A percentile compares a stretch with the other conserved stretches of the same genome.
Evolutionary conservation across 2,113 vertebrate species (phyloP).

Genomic region (Sebastes schlegelii): DNA sequence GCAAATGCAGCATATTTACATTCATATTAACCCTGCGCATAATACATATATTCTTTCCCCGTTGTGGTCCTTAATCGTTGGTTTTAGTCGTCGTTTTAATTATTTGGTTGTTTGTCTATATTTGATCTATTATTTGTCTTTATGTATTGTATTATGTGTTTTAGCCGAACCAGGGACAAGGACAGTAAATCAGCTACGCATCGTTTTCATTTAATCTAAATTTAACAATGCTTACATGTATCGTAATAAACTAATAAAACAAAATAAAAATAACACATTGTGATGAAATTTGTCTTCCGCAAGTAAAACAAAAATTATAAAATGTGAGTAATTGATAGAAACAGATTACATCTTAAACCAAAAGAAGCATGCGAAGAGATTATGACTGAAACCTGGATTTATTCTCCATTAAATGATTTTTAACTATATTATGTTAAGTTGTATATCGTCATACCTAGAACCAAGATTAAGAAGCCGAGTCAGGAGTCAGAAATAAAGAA

Average conservation of each 20-base stretch:
- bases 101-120: too few relatives aligned
- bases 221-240: too few relatives aligned
- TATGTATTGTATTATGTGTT: too few relatives aligned
- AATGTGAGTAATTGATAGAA: not conserved
- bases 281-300: not conserved
- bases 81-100: too few relatives aligned
- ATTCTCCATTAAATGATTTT: not conserved
- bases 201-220: too few relatives aligned
- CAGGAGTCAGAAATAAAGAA: not conserved
- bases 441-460: not conserved
- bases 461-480: not conserved
- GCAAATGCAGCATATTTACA: not conserved
- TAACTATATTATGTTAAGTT: not conserved
- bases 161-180: too few relatives aligned
- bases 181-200: too few relatives aligned
- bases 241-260: too few relatives aligned
- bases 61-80: too few relatives aligned
- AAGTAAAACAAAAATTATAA: not conserved
- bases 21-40: not conserved
- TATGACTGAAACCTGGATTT: not conserved
- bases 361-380: not conserved
- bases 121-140: too few relatives aligned
- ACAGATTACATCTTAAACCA: not conserved
- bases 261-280: not conserved
- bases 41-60: too few relatives aligned